Evolutionary conservation across 1,140 invertebrate species (phyloP).

Genomic region (Drepana arcuata): DNA sequence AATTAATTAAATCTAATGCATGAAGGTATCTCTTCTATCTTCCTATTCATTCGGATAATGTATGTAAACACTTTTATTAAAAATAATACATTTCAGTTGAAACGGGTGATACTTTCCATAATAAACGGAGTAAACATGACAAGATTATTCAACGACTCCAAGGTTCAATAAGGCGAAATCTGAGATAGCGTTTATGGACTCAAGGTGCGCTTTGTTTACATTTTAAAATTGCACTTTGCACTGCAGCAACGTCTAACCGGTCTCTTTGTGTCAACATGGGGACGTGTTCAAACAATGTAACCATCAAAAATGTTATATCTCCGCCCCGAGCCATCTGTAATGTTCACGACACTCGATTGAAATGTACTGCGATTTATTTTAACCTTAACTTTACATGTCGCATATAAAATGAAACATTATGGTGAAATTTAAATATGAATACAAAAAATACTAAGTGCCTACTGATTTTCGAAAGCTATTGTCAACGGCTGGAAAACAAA

Average conservation of each 20-base stretch:
- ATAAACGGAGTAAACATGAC: constrained; percentile 21
- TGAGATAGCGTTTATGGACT: constrained; percentile 46
- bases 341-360: too few relatives aligned
- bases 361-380: too few relatives aligned
- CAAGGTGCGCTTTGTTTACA: constrained; percentile 58
- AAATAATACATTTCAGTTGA: constrained; percentile 9
- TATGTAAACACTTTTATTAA: too few relatives aligned
- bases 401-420: too few relatives aligned
- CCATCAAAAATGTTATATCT: constrained; percentile 47
- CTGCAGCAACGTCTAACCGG: constrained; percentile 35
- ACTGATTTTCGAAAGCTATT: too few relatives aligned
- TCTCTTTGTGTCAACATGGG: constrained; percentile 39
- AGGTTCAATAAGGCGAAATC: constrained; percentile 53
- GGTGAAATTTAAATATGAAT: too few relatives aligned
- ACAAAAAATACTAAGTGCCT: too few relatives aligned
- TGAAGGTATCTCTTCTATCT: too few relatives aligned
- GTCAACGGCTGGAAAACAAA: too few relatives aligned
- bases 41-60: too few relatives aligned
- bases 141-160: constrained; percentile 25
- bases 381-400: too few relatives aligned
- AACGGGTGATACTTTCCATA: constrained; percentile 13
- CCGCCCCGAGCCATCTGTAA: constrained; percentile 17
- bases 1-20: too few relatives aligned
- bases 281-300: constrained; percentile 55
- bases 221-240: constrained; percentile 67